Evolutionary conservation across 2,797 vertebrate species (phyloP).

Genomic region (Enoplosus armatus): DNA sequence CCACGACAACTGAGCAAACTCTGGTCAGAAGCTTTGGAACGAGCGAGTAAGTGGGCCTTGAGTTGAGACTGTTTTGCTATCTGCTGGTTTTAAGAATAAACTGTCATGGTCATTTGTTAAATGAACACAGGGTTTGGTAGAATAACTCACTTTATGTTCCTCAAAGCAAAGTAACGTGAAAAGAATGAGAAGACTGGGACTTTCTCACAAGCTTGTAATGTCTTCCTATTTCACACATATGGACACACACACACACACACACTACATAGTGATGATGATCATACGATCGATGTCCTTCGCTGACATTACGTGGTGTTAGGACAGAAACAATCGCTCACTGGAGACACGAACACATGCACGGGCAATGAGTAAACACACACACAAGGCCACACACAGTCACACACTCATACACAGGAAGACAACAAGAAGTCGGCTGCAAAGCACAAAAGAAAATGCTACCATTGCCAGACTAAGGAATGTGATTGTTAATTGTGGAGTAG

Average conservation of each 20-base stretch:
- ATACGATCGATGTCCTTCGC: conserved; percentile 49
- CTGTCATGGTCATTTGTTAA: no score
- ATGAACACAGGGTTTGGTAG: no score
- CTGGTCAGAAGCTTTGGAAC: background rate
- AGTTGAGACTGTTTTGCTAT: background rate
- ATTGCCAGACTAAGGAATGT: background rate
- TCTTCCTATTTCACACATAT: conserved; percentile 10
- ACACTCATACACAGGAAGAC: conserved; percentile 64
- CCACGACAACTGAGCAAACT: background rate
- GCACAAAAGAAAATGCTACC: conserved; percentile 26
- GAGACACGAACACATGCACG: conserved; percentile 22
- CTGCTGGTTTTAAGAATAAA: background rate
- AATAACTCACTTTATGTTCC: background rate
- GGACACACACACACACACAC: conserved; percentile 17
- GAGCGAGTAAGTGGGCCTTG: background rate
- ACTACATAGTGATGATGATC: conserved; percentile 15
- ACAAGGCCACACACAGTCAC: conserved; percentile 50
- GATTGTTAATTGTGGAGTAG: background rate
- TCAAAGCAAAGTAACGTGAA: background rate
- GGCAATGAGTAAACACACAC: conserved; percentile 49
- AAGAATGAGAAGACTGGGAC: background rate
- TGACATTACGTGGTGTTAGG: conserved; percentile 26
- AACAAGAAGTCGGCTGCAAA: conserved; percentile 38
- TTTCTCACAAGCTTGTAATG: conserved; percentile 1
- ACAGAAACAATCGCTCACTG: conserved; percentile 56